Evolutionary conservation across 2,113 vertebrate genomes (phyloP).

Genomic region (Oceanodroma tethys): DNA sequence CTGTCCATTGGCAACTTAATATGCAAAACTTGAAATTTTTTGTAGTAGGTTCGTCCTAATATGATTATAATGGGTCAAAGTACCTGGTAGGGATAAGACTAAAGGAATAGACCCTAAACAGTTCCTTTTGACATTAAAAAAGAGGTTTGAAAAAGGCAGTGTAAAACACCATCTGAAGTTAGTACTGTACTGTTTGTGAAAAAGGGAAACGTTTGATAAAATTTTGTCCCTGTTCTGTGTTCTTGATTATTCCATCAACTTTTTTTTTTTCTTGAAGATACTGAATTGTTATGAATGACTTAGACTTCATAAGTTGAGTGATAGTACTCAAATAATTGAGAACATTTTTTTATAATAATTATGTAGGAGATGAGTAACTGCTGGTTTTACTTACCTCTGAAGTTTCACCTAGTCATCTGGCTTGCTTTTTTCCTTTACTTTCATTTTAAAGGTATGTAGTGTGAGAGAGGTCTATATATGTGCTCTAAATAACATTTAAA

Average conservation of each 20-base stretch:
- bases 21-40: neutral
- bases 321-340: neutral
- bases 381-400: neutral
- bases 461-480: rapidly evolving
- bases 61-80: neutral
- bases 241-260: neutral
- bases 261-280: neutral
- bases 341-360: neutral
- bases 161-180: neutral
- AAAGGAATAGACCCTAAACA: neutral
- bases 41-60: neutral
- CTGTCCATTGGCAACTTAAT: neutral
- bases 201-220: rapidly evolving
- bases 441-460: neutral
- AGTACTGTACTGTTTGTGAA: neutral
- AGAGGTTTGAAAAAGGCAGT: neutral
- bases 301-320: neutral
- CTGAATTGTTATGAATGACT: neutral
- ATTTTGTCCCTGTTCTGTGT: neutral
- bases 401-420: neutral
- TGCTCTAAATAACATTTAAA: neutral
- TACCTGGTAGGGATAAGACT: neutral
- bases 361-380: neutral
- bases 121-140: neutral
- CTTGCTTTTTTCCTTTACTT: neutral